Conservation (phyloP, 2,113 vertebrate species). For the Lonchura striata region DNA sequence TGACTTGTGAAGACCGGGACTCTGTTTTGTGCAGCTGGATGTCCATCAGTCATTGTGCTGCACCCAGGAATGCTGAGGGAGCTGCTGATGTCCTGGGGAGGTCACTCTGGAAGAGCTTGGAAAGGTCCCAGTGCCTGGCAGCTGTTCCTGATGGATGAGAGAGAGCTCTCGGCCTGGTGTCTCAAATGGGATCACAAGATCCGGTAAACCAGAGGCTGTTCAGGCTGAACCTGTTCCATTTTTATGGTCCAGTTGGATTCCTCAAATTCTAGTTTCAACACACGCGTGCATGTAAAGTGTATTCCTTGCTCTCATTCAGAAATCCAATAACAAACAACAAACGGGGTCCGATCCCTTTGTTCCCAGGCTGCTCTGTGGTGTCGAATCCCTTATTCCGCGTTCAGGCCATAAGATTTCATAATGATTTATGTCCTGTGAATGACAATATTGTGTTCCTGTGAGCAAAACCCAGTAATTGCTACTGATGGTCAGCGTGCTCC, state of each 20-base stretch:
- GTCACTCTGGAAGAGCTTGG: no score
- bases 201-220: neutral
- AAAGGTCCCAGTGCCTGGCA: no score
- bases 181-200: neutral
- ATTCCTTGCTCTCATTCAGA: neutral
- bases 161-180: no score
- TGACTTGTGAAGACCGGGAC: no score
- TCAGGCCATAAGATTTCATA: neutral
- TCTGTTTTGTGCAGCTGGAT: no score
- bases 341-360: rapidly evolving
- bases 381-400: neutral
- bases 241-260: neutral
- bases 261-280: neutral
- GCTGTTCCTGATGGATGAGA: no score
- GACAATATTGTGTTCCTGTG: neutral
- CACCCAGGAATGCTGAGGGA: no score
- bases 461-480: neutral
- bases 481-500: neutral
- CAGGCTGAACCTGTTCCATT: neutral
- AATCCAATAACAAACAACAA: neutral
- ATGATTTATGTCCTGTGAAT: neutral
- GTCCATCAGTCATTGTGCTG: no score
- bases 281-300: no score
- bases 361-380: neutral
- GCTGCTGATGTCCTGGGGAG: no score